Conservation (phyloP, 1,140 invertebrate species). For the Drosophila biarmipes region DNA sequence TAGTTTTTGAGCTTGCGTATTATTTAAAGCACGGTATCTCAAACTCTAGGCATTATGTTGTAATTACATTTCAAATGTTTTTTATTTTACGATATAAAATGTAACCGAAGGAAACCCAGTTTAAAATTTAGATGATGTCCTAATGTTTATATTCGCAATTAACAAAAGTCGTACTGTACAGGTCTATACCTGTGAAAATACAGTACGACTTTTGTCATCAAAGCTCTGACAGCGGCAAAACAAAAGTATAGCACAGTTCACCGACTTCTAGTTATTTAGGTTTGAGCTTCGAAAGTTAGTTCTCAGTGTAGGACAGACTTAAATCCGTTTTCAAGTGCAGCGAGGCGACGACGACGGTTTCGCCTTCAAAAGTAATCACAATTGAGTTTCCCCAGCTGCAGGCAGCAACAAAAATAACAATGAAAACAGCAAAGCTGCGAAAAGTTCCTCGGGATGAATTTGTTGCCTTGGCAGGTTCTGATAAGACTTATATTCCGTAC, state of each 20-base stretch:
- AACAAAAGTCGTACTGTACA: too few relatives aligned
- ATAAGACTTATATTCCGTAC: constrained; percentile 25
- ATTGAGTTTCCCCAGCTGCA: constrained; percentile 56
- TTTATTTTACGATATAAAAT: neutral
- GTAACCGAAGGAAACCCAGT: neutral
- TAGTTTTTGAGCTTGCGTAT: too few relatives aligned
- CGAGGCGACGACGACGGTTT: constrained; percentile 42
- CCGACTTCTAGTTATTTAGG: too few relatives aligned
- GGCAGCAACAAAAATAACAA: constrained; percentile 20
- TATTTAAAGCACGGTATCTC: neutral
- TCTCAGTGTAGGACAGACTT: constrained; percentile 35
- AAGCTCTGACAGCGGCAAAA: too few relatives aligned
- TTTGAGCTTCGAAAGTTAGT: neutral
- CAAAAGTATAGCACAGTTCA: too few relatives aligned
- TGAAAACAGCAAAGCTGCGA: constrained; percentile 26
- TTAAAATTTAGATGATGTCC: neutral
- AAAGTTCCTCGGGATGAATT: constrained; percentile 41
- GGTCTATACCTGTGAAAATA: neutral
- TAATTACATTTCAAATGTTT: neutral
- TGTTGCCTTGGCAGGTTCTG: constrained; percentile 37
- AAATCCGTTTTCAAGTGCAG: constrained; percentile 69
- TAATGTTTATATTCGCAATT: neutral
- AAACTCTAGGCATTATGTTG: neutral
- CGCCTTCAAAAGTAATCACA: constrained; percentile 70
- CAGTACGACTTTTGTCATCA: neutral